These are phyloP conservation scores for Nephrotoma flavescens DNA, from an alignment of 2,888 invertebrate species.

Conservation along the genomic window DNA sequence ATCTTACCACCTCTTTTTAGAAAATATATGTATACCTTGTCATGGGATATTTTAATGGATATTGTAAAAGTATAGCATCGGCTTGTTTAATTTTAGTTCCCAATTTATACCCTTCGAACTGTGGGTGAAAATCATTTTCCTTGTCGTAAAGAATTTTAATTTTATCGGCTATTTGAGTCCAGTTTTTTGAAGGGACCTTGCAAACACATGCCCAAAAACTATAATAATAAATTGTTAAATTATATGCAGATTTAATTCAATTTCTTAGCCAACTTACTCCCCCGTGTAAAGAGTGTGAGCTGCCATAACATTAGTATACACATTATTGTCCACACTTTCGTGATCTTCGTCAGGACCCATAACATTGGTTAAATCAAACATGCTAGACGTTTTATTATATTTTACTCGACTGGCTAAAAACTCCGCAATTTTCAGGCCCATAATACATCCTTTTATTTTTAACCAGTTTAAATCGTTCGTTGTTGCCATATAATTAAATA, in stretches of 20 bases:
- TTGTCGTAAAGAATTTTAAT: conserved; percentile 37
- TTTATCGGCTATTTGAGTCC: conserved; percentile 36
- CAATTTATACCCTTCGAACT: conserved; percentile 36
- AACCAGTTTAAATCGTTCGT: conserved; percentile 22
- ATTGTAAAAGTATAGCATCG: conserved; percentile 41
- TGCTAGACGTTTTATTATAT: background rate
- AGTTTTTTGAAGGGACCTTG: conserved; percentile 11
- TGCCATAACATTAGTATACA: conserved; percentile 42
- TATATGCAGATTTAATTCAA: background rate
- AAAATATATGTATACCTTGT: conserved; percentile 16
- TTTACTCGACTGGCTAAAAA: conserved; percentile 36
- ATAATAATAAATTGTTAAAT: background rate
- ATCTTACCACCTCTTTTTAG: background rate
- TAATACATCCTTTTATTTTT: conserved; percentile 35
- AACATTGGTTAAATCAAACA: conserved; percentile 29
- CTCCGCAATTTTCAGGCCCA: conserved; percentile 40
- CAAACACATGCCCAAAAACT: conserved; percentile 10
- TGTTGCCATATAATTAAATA: conserved; percentile 21
- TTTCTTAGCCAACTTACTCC: conserved; percentile 18
- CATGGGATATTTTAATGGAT: conserved; percentile 40
- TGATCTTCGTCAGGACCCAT: conserved; percentile 52
- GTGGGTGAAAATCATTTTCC: conserved; percentile 39
- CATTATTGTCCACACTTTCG: conserved; percentile 39
- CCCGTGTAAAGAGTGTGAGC: conserved; percentile 42
- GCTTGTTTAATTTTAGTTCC: conserved; percentile 41